These are phyloP conservation scores for Anolis sagrei DNA, from an alignment of 2,113 vertebrate species.

Conservation along the genomic window DNA sequence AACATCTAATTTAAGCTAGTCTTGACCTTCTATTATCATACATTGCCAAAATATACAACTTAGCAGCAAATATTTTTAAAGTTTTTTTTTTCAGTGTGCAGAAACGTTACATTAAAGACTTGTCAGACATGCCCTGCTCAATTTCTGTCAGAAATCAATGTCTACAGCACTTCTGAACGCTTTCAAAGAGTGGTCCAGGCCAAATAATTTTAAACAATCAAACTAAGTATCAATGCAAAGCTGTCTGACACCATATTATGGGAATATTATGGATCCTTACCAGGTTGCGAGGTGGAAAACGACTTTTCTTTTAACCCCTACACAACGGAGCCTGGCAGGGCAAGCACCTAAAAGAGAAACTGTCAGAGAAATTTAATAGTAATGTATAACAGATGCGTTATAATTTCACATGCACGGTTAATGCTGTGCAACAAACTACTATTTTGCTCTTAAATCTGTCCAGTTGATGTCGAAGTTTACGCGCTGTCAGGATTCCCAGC, in stretches of 20 bases:
- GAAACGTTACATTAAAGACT: background rate
- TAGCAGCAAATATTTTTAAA: background rate
- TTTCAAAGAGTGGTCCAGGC: slow-evolving; percentile 33
- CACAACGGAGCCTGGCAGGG: slow-evolving; percentile 91
- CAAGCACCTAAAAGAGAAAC: slow-evolving; percentile 99
- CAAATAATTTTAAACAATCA: slow-evolving; percentile 55
- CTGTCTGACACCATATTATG: slow-evolving; percentile 76
- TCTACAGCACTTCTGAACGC: background rate
- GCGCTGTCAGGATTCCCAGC: slow-evolving; percentile 65
- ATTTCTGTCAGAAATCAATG: background rate
- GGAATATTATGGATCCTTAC: slow-evolving; percentile 94
- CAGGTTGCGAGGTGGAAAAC: slow-evolving; percentile 92
- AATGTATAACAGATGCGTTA: slow-evolving; percentile 87
- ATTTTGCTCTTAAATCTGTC: slow-evolving; percentile 78
- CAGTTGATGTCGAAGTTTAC: slow-evolving; percentile 74
- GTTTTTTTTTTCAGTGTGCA: background rate
- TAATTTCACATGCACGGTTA: slow-evolving; percentile 80
- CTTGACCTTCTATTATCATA: slow-evolving; percentile 13
- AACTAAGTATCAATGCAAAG: slow-evolving; percentile 78
- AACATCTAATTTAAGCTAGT: slow-evolving; percentile 21
- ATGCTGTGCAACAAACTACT: slow-evolving; percentile 57
- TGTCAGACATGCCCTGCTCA: background rate
- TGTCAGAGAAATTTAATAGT: slow-evolving; percentile 99
- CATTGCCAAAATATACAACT: background rate
- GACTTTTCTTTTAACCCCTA: slow-evolving; percentile 92